These are phyloP conservation scores for Drosophila pseudoananassae DNA, from an alignment of 1,140 invertebrate species.

Conservation along the genomic window DNA sequence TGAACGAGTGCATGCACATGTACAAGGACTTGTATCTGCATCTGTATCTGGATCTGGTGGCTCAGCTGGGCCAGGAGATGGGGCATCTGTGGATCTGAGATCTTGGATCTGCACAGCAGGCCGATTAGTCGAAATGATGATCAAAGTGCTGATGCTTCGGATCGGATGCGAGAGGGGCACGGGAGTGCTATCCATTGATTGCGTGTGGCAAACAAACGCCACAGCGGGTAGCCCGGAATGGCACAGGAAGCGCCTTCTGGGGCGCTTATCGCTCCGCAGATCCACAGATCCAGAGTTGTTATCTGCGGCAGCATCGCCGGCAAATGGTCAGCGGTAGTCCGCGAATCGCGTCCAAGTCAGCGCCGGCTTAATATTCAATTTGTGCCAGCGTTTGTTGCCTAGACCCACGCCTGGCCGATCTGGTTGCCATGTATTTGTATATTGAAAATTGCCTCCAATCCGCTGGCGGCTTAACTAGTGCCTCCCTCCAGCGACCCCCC, in stretches of 20 bases:
- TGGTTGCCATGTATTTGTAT: slow-evolving; percentile 68
- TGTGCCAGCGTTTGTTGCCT: slow-evolving; percentile 71
- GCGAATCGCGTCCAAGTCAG: slow-evolving; percentile 20
- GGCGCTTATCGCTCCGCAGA: slow-evolving; percentile 52
- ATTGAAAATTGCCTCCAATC: slow-evolving; percentile 56
- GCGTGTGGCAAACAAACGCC: slow-evolving; percentile 76
- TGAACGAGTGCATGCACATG: slow-evolving; percentile 45
- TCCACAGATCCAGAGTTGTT: slow-evolving; percentile 51
- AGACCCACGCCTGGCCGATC: slow-evolving; percentile 13
- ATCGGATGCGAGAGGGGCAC: slow-evolving; percentile 9
- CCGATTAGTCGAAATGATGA: slow-evolving; percentile 78
- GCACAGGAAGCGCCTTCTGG: slow-evolving; percentile 62
- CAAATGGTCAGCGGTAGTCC: slow-evolving; percentile 28
- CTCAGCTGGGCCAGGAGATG: slow-evolving; percentile 27
- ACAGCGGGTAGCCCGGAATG: slow-evolving; percentile 39
- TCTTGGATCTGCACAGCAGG: slow-evolving; percentile 68
- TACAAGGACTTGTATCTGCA: slow-evolving; percentile 20
- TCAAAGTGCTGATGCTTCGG: slow-evolving; percentile 66
- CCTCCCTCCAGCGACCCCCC: not conserved
- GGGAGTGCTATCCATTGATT: slow-evolving; percentile 55
- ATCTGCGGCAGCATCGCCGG: slow-evolving; percentile 55
- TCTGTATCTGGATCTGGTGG: slow-evolving; percentile 31
- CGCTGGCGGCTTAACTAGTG: slow-evolving; percentile 43
- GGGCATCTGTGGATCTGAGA: slow-evolving; percentile 14
- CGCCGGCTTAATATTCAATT: slow-evolving; percentile 77